These are phyloP conservation scores for Leucophenga montana DNA, from an alignment of 2,888 invertebrate species.

Conservation along the genomic window DNA sequence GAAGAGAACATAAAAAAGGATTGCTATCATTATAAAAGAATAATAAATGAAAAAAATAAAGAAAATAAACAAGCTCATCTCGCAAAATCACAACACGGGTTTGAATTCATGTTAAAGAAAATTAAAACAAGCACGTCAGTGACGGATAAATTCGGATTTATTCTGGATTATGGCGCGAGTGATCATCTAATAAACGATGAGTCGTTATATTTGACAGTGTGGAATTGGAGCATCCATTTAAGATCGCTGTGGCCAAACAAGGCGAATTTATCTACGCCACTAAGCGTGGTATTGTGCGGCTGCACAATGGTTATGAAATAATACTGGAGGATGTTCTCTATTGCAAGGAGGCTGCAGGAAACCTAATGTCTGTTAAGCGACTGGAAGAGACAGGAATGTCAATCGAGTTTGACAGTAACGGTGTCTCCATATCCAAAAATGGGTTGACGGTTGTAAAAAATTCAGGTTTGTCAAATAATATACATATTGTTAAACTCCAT, in stretches of 20 bases:
- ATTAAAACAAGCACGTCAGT: not conserved
- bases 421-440: slow-evolving; percentile 51
- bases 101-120: slow-evolving; percentile 37
- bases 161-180: slow-evolving; percentile 41
- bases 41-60: slow-evolving; percentile 14
- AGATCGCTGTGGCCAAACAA: slow-evolving; percentile 59
- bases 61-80: slow-evolving; percentile 35
- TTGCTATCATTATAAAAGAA: slow-evolving; percentile 42
- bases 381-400: slow-evolving; percentile 58
- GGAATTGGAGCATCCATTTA: slow-evolving; percentile 46
- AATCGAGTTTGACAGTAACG: slow-evolving; percentile 17
- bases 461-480: slow-evolving; percentile 27
- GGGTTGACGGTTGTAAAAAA: slow-evolving; percentile 28
- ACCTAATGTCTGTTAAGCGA: slow-evolving; percentile 51
- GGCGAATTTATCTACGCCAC: slow-evolving; percentile 44
- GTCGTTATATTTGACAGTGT: slow-evolving; percentile 36
- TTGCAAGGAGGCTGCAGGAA: slow-evolving; percentile 57
- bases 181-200: slow-evolving; percentile 47
- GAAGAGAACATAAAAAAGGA: slow-evolving; percentile 43
- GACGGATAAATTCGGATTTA: slow-evolving; percentile 28
- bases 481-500: slow-evolving; percentile 35
- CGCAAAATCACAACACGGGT: slow-evolving; percentile 34
- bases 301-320: slow-evolving; percentile 48
- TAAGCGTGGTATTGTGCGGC: slow-evolving; percentile 53
- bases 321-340: slow-evolving; percentile 46